Conservation (phyloP, 2,888 invertebrate species). For the Drosophila kuntzei region DNA sequence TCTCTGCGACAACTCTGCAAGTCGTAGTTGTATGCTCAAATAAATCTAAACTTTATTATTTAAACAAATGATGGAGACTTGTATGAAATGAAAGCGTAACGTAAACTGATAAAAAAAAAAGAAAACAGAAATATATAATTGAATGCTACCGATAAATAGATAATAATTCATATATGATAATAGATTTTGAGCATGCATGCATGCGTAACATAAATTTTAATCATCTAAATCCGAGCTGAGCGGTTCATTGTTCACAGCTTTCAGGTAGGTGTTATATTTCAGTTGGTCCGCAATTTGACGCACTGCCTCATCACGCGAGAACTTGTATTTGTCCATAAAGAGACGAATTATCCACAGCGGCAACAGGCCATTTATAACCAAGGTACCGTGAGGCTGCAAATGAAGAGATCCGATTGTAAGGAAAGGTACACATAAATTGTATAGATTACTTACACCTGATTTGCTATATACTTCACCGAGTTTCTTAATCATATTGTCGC, state of each 20-base stretch:
- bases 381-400: constrained; percentile 64
- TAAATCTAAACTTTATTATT: constrained; percentile 20
- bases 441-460: constrained; percentile 45
- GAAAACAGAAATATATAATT: constrained; percentile 23
- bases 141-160: constrained; percentile 17
- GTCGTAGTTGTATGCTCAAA: constrained; percentile 34
- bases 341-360: constrained; percentile 82
- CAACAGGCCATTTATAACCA: constrained; percentile 80
- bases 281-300: constrained; percentile 75
- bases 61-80: constrained; percentile 23
- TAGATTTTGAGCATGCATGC: neutral
- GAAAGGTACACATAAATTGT: neutral
- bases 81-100: constrained; percentile 29
- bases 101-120: constrained; percentile 8
- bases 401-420: neutral
- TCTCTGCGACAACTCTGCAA: constrained; percentile 36
- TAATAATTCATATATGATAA: neutral
- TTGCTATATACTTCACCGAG: constrained; percentile 42
- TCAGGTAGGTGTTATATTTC: constrained; percentile 65
- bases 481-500: constrained; percentile 63
- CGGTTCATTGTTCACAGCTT: constrained; percentile 55
- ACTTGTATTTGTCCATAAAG: constrained; percentile 78
- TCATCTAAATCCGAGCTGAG: constrained; percentile 43
- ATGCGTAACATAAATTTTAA: constrained; percentile 6
- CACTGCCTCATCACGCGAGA: constrained; percentile 70